phyloP scores from a whole-genome alignment of 2,113 vertebrate species.

The Gyps fulvus region DNA sequence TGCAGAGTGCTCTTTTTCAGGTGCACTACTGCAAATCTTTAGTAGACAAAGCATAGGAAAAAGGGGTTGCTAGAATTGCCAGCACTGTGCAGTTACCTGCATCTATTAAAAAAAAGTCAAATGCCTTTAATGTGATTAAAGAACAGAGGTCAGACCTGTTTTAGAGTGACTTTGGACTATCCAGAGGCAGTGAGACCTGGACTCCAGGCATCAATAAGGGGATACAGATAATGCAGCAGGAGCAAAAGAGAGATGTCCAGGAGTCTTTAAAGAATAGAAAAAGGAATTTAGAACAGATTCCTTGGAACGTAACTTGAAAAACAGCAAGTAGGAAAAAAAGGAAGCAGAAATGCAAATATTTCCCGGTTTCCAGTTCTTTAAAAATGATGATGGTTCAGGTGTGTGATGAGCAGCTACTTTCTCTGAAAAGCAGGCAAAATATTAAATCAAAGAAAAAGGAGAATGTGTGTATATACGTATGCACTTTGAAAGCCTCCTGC shows the following conservation, averaged over 20 bases:
- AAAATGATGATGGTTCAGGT: background rate
- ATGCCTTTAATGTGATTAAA: background rate
- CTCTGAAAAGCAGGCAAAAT: background rate
- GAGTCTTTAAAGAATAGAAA: background rate
- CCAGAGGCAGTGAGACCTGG: background rate
- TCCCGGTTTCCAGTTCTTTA: background rate
- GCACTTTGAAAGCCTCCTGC: background rate
- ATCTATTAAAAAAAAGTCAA: background rate
- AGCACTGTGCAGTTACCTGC: background rate
- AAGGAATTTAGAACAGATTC: background rate
- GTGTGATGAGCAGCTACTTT: background rate
- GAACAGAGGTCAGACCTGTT: background rate
- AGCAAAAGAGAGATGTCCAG: background rate
- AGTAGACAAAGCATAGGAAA: background rate
- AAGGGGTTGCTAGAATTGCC: background rate
- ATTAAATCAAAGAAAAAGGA: constrained; percentile 8
- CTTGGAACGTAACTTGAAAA: background rate
- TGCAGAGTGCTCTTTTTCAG: background rate
- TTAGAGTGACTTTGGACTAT: background rate
- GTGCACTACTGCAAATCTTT: background rate
- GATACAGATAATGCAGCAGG: background rate
- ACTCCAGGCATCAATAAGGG: background rate
- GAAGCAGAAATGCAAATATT: background rate
- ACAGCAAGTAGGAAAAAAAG: background rate
- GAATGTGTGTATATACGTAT: background rate